These are phyloP conservation scores for Drosophila pseudotalamancana DNA, from an alignment of 2,888 invertebrate genomes.

Conservation along the genomic window DNA sequence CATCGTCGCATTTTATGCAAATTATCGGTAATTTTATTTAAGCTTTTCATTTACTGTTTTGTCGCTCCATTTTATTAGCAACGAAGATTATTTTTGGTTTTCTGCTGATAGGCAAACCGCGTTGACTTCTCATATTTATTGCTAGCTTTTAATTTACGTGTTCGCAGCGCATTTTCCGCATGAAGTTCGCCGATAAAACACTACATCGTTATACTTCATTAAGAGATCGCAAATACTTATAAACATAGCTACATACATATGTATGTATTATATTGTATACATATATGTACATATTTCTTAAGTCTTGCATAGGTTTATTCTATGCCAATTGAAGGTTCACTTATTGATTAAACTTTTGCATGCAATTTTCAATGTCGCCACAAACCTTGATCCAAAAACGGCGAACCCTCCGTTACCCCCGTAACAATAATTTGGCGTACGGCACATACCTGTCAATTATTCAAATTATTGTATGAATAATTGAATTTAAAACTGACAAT, in stretches of 20 bases:
- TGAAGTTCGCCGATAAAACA: constrained; percentile 23
- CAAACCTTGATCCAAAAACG: constrained; percentile 67
- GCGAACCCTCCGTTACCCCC: constrained; percentile 11
- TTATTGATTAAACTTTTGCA: constrained; percentile 71
- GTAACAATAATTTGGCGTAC: constrained; percentile 28
- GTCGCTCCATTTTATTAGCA: constrained; percentile 68
- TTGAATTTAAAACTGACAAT: constrained; percentile 38
- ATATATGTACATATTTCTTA: constrained; percentile 11
- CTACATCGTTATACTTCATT: constrained; percentile 14
- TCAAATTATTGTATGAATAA: constrained; percentile 51
- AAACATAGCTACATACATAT: background rate
- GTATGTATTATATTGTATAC: background rate
- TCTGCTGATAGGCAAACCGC: constrained; percentile 57
- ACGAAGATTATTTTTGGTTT: constrained; percentile 33
- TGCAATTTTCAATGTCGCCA: constrained; percentile 72
- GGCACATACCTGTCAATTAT: constrained; percentile 43
- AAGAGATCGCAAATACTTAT: constrained; percentile 15
- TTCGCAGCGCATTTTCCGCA: constrained; percentile 57
- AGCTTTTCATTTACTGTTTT: constrained; percentile 72
- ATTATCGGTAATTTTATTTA: constrained; percentile 66
- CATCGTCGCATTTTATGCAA: constrained; percentile 64
- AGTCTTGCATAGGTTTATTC: constrained; percentile 17
- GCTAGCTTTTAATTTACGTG: constrained; percentile 61
- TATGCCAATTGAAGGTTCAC: constrained; percentile 37
- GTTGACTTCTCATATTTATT: constrained; percentile 63